Base-by-base conservation (phyloP, 30 jellyfish, hydroid and myxozoan species). In the Mastigias papua region DNA sequence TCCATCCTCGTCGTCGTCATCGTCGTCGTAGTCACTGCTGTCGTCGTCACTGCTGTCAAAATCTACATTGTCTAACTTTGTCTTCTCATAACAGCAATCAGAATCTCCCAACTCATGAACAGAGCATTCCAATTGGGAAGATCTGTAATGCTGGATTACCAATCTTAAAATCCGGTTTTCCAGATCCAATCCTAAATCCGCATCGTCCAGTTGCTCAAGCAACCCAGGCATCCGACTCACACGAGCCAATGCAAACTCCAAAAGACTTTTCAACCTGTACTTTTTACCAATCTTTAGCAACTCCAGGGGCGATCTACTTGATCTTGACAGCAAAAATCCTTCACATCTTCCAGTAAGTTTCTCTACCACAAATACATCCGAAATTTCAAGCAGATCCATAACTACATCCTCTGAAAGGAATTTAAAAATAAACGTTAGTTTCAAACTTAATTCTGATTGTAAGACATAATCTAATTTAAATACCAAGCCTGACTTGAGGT, bases 161-260 rank as follows among this genome's bases (percentile, higher is more conserved):
- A 83, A 75, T 29, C 92, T 33, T 32, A 83, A 77, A 66, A 83
- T 66, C 73, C 79, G 76, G 82, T 83, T 83, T 50, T 83, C 81
- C 73, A 83, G 54, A 35, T 83, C 92, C 29, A 70, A 46, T 49
- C 80, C 86, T 7, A 83, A 48, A 46, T 83, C 73, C 34, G 70
- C 92, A 27, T 83, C 29, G 66, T 83, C 92, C 50, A 83, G 21
- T 72, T 23, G 79, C 63, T 83, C 57, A n/a, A 83, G 34, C 34
- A 83, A 31, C 22, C 80, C 78, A 0, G 92, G 92, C 86, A 83
- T 3, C 46, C 71, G 70, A 54, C 92, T 83, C 19, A 61, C 92
- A 16, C 85, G 35, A 10, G 70, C 77, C 77, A 83, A 54, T 6
- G 72, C 71, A 26, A 49, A 25, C 63, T 83, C 92, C 29, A 83